A percentile compares a stretch with the other conserved stretches of the same genome.
These are phyloP conservation scores for Sesia apiformis DNA, from an alignment of 2,888 invertebrate species.

Conservation along the genomic window DNA sequence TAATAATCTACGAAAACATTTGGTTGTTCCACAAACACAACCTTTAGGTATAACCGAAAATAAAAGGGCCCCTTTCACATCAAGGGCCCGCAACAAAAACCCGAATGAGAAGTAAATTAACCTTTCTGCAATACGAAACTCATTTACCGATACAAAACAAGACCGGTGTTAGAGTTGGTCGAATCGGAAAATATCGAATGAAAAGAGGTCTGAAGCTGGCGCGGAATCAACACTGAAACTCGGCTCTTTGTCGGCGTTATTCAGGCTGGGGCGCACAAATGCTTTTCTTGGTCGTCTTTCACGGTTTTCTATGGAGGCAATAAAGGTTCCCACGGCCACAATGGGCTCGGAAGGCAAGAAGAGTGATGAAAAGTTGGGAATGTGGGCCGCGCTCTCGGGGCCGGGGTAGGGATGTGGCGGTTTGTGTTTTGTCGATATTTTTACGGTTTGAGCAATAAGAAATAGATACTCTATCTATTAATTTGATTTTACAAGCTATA, in stretches of 20 bases:
- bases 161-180: constrained; percentile 34
- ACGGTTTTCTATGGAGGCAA: constrained; percentile 70
- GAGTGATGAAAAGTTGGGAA: constrained; percentile 70
- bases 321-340: constrained; percentile 73
- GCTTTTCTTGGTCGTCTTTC: constrained; percentile 69
- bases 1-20: no score
- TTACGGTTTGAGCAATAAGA: background rate
- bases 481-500: no score
- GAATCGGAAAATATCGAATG: constrained; percentile 58
- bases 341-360: constrained; percentile 62
- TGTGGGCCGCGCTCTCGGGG: constrained; percentile 65
- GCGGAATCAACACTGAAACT: constrained; percentile 46
- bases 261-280: constrained; percentile 60
- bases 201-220: constrained; percentile 48
- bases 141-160: constrained; percentile 69
- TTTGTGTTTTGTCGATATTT: constrained; percentile 2
- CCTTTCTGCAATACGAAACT: constrained; percentile 54
- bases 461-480: no score
- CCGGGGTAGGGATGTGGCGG: constrained; percentile 37
- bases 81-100: constrained; percentile 36
- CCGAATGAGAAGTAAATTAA: constrained; percentile 57
- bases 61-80: constrained; percentile 28
- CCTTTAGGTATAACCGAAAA: constrained; percentile 18
- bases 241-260: constrained; percentile 54
- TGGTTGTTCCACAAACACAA: constrained; percentile 4